Percentiles rank a stretch among this genome's conserved stretches.
These are phyloP conservation scores for Branchinecta lynchi DNA, from an alignment of 1,140 invertebrate genomes.

Conservation along the genomic window DNA sequence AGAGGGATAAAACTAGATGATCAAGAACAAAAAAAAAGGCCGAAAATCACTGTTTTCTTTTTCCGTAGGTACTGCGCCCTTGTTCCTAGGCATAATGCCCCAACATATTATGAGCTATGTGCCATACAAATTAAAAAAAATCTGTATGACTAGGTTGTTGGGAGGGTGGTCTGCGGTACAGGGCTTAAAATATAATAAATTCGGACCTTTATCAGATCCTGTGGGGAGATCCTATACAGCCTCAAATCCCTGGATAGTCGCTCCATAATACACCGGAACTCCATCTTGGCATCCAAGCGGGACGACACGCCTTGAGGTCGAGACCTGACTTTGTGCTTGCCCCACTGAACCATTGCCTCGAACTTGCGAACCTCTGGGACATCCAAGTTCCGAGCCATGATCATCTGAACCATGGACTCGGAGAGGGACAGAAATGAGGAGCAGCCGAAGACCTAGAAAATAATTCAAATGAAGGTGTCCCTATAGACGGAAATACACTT, in stretches of 20 bases:
- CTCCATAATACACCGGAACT: constrained; percentile 84
- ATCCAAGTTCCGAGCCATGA: constrained; percentile 44
- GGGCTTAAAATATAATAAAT: no score
- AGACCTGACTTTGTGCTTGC: constrained; percentile 56
- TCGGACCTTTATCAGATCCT: constrained; percentile 69
- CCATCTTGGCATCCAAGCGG: constrained; percentile 65
- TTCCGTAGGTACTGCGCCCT: no score
- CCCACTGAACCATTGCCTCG: constrained; percentile 81
- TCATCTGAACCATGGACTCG: constrained; percentile 88
- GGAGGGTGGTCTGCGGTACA: no score
- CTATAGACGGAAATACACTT: not conserved
- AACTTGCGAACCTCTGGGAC: constrained; percentile 81
- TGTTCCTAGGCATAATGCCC: no score
- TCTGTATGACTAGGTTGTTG: no score
- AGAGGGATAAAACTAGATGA: no score
- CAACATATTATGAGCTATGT: no score
- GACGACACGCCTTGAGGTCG: constrained; percentile 43
- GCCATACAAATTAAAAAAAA: no score
- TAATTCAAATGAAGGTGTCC: constrained; percentile 12
- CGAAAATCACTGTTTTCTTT: no score
- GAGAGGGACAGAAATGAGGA: constrained; percentile 69
- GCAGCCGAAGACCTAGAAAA: constrained; percentile 57
- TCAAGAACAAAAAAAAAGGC: no score
- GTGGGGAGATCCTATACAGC: constrained; percentile 74
- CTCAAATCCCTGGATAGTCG: constrained; percentile 72